Conservation (phyloP, 1,140 invertebrate genomes). For the Drusus annulatus region DNA sequence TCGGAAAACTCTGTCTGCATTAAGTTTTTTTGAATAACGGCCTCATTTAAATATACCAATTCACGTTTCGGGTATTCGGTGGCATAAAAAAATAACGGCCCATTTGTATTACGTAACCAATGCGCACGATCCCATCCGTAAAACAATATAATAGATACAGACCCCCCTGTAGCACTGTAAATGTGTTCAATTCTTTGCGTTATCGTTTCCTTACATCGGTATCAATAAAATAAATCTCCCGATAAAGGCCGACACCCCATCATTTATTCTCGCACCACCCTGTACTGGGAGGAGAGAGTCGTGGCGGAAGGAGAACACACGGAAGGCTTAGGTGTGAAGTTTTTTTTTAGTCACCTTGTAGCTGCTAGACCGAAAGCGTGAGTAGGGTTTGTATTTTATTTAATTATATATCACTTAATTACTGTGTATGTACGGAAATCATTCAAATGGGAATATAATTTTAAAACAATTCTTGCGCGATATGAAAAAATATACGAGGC, state of each 20-base stretch:
- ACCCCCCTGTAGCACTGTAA: slow-evolving; percentile 18
- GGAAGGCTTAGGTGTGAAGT: neutral
- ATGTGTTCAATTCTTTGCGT: slow-evolving; percentile 38
- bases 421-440: too few relatives aligned
- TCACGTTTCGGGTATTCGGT: slow-evolving; percentile 6
- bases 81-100: slow-evolving; percentile 12
- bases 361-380: too few relatives aligned
- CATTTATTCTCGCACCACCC: slow-evolving; percentile 25
- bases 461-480: too few relatives aligned
- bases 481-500: too few relatives aligned
- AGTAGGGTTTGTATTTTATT: too few relatives aligned
- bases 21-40: neutral
- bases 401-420: too few relatives aligned
- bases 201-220: slow-evolving; percentile 38
- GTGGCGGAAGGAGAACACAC: neutral
- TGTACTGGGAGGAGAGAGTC: too few relatives aligned
- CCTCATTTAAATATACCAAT: slow-evolving; percentile 1
- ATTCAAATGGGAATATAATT: too few relatives aligned
- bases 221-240: slow-evolving; percentile 39
- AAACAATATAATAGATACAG: slow-evolving; percentile 40
- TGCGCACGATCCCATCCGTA: slow-evolving; percentile 9
- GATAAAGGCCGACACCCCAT: slow-evolving; percentile 35
- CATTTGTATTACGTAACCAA: slow-evolving; percentile 29
- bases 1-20: too few relatives aligned
- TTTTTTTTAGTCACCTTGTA: too few relatives aligned